These are phyloP conservation scores for Glandiceps talaboti DNA, from an alignment of 53 echinoderm and acorn worm genomes.

Conservation along the genomic window DNA sequence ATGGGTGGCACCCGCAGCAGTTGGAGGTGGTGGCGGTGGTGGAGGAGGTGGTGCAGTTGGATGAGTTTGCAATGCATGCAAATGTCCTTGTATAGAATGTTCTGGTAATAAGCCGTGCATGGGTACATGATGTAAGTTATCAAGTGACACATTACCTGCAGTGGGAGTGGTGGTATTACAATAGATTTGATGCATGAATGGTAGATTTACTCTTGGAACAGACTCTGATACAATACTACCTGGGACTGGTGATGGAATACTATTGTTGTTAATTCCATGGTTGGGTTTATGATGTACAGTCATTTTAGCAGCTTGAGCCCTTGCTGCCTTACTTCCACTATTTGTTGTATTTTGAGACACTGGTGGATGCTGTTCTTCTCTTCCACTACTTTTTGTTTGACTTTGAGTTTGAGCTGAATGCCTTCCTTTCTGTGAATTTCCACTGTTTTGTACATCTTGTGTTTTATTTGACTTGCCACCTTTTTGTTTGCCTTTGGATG, in stretches of 20 bases:
- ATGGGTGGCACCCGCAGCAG: not conserved
- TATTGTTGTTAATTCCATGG: not conserved
- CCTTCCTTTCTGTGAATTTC: not conserved
- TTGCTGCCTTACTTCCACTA: not conserved
- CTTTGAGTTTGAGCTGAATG: not conserved
- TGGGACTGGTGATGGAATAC: not conserved
- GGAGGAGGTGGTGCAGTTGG: conserved; percentile 12
- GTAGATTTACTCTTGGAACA: not conserved
- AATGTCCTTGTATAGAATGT: conserved; percentile 3
- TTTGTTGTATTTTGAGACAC: not conserved
- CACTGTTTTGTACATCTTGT: not conserved
- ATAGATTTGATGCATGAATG: not conserved
- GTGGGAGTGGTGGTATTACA: not conserved
- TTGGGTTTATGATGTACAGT: not conserved
- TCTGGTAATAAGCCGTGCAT: conserved; percentile 3
- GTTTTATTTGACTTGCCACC: not conserved
- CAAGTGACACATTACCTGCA: not conserved
- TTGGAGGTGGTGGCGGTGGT: conserved; percentile 26
- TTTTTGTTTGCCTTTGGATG: not conserved
- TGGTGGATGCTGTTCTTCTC: not conserved
- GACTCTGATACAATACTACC: not conserved
- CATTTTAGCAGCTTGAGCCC: not conserved
- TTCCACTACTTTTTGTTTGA: not conserved
- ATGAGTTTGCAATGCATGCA: not conserved
- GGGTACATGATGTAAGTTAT: conserved; percentile 1